Conservation (phyloP, 2,797 vertebrate genomes). For the Eurystomus glaucurus region DNA sequence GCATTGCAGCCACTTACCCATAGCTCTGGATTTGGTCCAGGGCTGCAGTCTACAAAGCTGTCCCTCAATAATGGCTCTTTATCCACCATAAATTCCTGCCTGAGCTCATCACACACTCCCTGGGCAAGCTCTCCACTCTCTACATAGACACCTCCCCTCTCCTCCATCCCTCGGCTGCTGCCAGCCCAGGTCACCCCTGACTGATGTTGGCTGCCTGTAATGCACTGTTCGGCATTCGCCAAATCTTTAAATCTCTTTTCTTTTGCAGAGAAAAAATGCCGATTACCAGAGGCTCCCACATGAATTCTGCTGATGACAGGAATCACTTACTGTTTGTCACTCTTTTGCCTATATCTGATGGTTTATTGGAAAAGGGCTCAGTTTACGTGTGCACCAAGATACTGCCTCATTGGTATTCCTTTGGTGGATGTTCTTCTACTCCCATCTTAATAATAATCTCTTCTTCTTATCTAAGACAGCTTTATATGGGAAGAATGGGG, state of each 20-base stretch:
- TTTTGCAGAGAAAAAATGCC: constrained; percentile 30
- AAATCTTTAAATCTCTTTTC: constrained; percentile 23
- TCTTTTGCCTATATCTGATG: constrained; percentile 37
- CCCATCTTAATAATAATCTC: constrained; percentile 77
- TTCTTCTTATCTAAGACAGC: constrained; percentile 54
- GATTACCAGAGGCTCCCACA: neutral
- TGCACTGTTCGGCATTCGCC: neutral
- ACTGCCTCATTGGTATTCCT: constrained; percentile 70
- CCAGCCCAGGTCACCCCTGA: neutral
- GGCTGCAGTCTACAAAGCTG: neutral
- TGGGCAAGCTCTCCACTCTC: neutral
- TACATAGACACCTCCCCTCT: neutral
- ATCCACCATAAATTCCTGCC: neutral
- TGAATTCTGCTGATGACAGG: constrained; percentile 50
- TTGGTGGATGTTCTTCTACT: constrained; percentile 27
- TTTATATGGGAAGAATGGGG: constrained; percentile 35
- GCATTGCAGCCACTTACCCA: neutral
- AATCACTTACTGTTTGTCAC: constrained; percentile 55
- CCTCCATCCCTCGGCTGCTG: neutral
- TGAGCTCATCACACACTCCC: neutral
- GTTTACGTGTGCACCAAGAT: constrained; percentile 7
- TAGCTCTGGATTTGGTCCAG: neutral
- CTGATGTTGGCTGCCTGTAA: neutral
- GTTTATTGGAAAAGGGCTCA: constrained; percentile 24
- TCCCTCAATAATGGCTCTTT: neutral